Conservation (phyloP, 2,113 vertebrate genomes). For the Colinus virginianus region DNA sequence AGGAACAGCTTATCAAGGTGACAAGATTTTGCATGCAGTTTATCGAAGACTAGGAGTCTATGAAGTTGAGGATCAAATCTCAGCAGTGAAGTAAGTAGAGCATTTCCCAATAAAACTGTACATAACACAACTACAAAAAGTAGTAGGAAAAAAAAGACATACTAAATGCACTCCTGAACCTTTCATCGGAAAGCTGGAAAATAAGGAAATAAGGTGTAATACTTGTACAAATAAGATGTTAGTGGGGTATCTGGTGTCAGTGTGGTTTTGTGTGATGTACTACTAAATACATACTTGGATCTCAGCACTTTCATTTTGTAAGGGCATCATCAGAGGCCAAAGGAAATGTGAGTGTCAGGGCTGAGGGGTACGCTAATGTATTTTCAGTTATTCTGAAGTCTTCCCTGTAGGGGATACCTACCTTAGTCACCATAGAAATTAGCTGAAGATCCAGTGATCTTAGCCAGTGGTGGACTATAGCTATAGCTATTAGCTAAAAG, state of each 20-base stretch:
- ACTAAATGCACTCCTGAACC: background rate
- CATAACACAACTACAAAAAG: background rate
- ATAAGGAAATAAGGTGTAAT: background rate
- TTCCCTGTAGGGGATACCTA: background rate
- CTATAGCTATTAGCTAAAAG: background rate
- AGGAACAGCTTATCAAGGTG: conserved; percentile 84
- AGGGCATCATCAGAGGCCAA: background rate
- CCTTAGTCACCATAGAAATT: background rate
- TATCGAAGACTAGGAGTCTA: conserved; percentile 84
- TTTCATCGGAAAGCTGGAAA: background rate
- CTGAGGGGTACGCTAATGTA: background rate
- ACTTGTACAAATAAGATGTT: background rate
- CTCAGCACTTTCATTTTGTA: background rate
- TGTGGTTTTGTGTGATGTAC: background rate
- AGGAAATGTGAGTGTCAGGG: background rate
- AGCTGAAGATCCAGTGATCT: background rate
- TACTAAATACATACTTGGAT: background rate
- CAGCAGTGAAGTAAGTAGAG: conserved; percentile 81
- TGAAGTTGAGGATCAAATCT: conserved; percentile 85
- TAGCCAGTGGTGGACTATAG: background rate
- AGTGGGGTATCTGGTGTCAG: background rate
- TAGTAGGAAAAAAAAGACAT: background rate
- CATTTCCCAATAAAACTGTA: background rate
- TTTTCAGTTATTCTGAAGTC: background rate
- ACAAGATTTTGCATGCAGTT: conserved; percentile 81